Base-by-base conservation (phyloP, 2,888 invertebrate species). In the Lepeophtheirus nordmannii region DNA sequence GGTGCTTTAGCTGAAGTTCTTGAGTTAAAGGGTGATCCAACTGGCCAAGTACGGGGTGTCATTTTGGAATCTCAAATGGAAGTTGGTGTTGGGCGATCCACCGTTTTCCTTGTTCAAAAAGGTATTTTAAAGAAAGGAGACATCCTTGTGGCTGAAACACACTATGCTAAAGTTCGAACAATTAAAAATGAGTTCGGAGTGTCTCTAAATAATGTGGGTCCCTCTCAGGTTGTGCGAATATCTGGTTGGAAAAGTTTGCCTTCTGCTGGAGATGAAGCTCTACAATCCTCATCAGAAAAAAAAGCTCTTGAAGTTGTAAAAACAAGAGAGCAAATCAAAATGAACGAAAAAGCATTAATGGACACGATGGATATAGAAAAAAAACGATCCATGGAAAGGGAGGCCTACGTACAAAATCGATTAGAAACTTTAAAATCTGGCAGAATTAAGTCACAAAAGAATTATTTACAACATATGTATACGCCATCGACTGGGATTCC, bases 211-310 rank as follows among this genome's bases (percentile, higher is more conserved):
- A 77, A 80, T 71, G 92, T 87, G 0, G 76, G 81, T n/a, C 90
- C 93, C 0, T 82, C 88, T 0, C 82, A 83, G 1, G 88, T 94
- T 0, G 89, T 85, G 0, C 86, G 88, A 73, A 83, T 94, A 62
- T 81, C 87, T 62, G 97, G 97, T 5, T 98, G 97, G 97, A 82
- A 83, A 69, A 85, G 86, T 94, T 74, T 96, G 69, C 97, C 97
- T 0, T 74, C 83, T 0, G 89, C 93, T 12, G 98, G 98, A 0
- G 92, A 94, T 70, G 78, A 82, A 64, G 84, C 96, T 41, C 76
- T 92, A 9, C 85, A 96, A 78, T 90, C 92, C 3, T 81, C 81
- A 69, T 81, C 80, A 1, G 89, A 89, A 81, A 85, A 81, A 78
- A 79, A 82, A 68, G 86, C 86, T 0, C 77, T 80, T 70, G 80